Conservation (phyloP, 2,797 vertebrate genomes). For the Phoeniculus purpureus region DNA sequence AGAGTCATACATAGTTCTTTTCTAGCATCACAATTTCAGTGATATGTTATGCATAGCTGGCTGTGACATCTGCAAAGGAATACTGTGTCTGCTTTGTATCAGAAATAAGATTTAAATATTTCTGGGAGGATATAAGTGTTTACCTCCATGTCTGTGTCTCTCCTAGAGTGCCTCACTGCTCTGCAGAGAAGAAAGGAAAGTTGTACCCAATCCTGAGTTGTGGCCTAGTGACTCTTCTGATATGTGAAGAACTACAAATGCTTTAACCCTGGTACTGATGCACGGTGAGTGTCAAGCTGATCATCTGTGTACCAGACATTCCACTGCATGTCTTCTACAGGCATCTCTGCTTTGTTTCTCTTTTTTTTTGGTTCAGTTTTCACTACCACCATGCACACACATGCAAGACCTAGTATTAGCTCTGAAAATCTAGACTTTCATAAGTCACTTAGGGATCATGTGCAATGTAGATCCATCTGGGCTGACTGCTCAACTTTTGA, state of each 20-base stretch:
- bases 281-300: neutral
- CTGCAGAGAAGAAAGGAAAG: neutral
- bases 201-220: neutral
- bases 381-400: neutral
- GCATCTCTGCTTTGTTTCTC: neutral
- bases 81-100: neutral
- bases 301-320: neutral
- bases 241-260: neutral
- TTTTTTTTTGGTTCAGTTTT: neutral
- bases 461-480: neutral
- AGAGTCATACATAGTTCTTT: neutral
- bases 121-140: neutral
- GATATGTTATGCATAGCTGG: neutral
- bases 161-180: neutral
- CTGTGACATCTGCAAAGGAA: neutral
- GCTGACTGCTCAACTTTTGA: neutral
- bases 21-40: neutral
- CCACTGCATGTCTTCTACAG: neutral
- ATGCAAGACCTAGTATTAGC: neutral
- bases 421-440: neutral
- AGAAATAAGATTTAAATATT: neutral
- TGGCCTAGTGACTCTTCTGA: neutral
- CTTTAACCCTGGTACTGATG: neutral
- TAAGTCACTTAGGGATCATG: neutral
- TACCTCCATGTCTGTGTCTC: neutral